Evolutionary conservation across 2,113 vertebrate genomes (phyloP).

Genomic region (Tamias sibiricus): DNA sequence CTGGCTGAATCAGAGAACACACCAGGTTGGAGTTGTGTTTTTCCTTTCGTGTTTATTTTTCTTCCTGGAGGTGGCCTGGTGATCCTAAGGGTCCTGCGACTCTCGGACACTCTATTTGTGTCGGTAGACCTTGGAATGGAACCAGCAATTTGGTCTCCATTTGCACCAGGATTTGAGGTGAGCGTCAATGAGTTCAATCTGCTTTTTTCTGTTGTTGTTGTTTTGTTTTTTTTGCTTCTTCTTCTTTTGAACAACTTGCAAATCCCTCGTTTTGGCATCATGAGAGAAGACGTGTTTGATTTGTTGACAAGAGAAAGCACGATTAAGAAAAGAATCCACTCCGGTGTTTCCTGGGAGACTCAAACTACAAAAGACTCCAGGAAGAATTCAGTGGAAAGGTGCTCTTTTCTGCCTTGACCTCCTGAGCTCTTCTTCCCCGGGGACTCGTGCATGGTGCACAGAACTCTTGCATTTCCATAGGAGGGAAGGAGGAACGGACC

Average conservation of each 20-base stretch:
- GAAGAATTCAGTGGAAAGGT: too few species aligned
- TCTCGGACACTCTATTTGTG: neutral
- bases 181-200: neutral
- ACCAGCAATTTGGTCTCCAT: conserved; percentile 36
- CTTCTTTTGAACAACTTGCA: neutral
- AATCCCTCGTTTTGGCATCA: neutral
- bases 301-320: neutral
- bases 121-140: conserved; percentile 34
- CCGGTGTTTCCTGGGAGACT: neutral
- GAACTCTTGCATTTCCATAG: too few species aligned
- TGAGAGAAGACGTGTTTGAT: neutral
- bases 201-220: too few species aligned
- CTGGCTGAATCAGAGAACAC: neutral
- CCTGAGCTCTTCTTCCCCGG: too few species aligned
- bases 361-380: neutral
- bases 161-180: neutral
- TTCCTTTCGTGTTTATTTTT: neutral
- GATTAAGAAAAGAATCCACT: neutral
- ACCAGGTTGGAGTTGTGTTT: neutral
- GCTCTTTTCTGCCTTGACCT: too few species aligned
- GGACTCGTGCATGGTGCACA: too few species aligned
- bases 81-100: neutral
- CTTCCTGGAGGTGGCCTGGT: neutral
- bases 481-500: too few species aligned
- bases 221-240: neutral